Evolutionary conservation across 2,113 vertebrate species (phyloP), one percentile per base, ranked within the genome.

Genomic region (Sphyrna mokarran): DNA sequence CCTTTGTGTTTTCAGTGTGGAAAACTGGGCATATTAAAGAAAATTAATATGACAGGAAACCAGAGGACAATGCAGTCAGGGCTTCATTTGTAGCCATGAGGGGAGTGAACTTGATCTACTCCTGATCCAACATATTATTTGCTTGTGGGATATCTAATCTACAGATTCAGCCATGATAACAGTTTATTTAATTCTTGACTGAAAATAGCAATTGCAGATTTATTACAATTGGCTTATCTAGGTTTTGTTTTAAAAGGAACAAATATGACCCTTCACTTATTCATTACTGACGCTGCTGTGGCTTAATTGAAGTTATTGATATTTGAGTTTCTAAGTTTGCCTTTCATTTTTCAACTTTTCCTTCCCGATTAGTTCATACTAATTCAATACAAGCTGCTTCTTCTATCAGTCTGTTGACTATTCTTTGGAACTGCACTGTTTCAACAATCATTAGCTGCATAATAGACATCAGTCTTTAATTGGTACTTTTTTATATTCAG

Each of bases 341-440:
- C 14, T 91, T 91, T 16, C 89, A 91, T 16, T 33, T 89, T 91
- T 91, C 29, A 91, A 66, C 16, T n/a, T 37, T 63, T 91, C 61
- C 89, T 91, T 66, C 58, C 33, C 16, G n/a, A 93, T 68, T 93
- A 93, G 6, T 37, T 37, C n/a, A 66, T n/a, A 37, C 33, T 33
- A 66, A 93, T 93, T 66, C 66, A 93, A 22, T 66, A 66, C 89
- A 93, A 93, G 61, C 61, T 93, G 87, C 54, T 90, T 61, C 54
- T 90, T 90, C 54, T 33, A 16, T 11, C 23, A 90, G 4, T 90
- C 48, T 63, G 33, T n/a, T 22, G 61, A 66, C 58, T 66, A 14
- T 20, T 93, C 89, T 93, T 93, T 93, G 61, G 29, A 91, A 91
- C 29, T 8, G 14, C 54, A n/a, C 14, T 18, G 87, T 66, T 93